A percentile compares a stretch with the other conserved stretches of the same genome.
These are phyloP conservation scores for Phengaris arion DNA, from an alignment of 2,888 invertebrate species.

Conservation along the genomic window DNA sequence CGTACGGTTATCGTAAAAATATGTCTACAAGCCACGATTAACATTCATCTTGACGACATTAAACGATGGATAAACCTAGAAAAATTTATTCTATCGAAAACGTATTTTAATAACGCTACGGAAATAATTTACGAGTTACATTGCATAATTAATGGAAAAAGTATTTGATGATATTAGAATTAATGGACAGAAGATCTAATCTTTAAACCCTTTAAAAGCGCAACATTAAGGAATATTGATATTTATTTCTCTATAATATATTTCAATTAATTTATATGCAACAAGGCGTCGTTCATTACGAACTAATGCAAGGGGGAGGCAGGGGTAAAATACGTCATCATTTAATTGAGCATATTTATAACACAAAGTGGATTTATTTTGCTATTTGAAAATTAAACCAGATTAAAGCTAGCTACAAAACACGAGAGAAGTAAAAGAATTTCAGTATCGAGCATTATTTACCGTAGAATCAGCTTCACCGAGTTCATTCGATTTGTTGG, in stretches of 20 bases:
- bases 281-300: conserved; percentile 23
- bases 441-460: no score
- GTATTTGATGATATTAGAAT: background rate
- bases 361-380: conserved; percentile 15
- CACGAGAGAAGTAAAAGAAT: no score
- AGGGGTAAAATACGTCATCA: conserved; percentile 16
- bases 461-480: no score
- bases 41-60: no score
- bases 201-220: background rate
- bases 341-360: conserved; percentile 18
- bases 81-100: no score
- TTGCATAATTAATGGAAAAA: background rate
- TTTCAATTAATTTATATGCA: conserved; percentile 28
- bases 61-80: no score
- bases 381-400: background rate
- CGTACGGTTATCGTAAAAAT: no score
- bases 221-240: conserved; percentile 33
- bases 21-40: no score
- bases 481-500: background rate
- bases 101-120: background rate
- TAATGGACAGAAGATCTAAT: conserved; percentile 6
- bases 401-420: background rate
- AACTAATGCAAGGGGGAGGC: conserved; percentile 24
- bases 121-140: background rate
- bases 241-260: conserved; percentile 27